These are phyloP conservation scores for Pycnonotus jocosus DNA, from an alignment of 2,113 vertebrate genomes.

Conservation along the genomic window DNA sequence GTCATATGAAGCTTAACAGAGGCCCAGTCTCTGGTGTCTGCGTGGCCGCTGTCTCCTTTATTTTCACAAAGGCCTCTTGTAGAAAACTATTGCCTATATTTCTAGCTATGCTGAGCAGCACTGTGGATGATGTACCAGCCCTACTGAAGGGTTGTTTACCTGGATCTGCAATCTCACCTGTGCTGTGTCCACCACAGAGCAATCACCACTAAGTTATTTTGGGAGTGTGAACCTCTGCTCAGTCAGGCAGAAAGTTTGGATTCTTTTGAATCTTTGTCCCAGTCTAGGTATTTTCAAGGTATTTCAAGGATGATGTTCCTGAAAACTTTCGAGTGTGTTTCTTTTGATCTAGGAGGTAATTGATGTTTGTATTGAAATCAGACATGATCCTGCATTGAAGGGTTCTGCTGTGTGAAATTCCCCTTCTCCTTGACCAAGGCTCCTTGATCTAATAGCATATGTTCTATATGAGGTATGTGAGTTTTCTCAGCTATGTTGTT, in stretches of 20 bases:
- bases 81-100: not conserved
- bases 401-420: not conserved
- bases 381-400: not conserved
- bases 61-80: not conserved
- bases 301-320: not conserved
- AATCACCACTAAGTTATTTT: not conserved
- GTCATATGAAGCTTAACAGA: not conserved
- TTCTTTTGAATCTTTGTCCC: not conserved
- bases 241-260: not conserved
- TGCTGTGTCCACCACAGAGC: not conserved
- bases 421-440: not conserved
- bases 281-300: not conserved
- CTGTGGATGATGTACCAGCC: not conserved
- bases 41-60: accelerated
- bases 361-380: not conserved
- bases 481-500: not conserved
- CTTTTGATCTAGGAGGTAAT: not conserved
- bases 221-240: not conserved
- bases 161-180: not conserved
- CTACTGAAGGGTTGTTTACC: not conserved
- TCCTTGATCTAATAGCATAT: not conserved
- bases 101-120: not conserved
- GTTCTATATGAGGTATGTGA: not conserved
- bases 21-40: not conserved
- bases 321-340: not conserved